Base-by-base conservation (phyloP, 2,113 vertebrate genomes). In the Galeopterus variegatus region DNA sequence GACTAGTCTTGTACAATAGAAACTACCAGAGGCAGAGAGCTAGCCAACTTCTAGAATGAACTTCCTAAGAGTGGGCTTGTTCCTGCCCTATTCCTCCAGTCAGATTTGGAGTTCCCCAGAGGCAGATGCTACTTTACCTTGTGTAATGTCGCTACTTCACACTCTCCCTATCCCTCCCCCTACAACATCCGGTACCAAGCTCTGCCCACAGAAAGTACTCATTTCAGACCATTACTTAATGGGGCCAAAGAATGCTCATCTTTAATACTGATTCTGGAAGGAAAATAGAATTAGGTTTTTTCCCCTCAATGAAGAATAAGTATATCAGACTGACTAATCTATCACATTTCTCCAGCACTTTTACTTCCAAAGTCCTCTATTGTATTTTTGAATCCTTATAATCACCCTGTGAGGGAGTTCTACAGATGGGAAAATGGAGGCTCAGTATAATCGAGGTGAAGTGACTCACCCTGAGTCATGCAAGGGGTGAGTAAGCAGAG, bases 401-500 rank as follows among this genome's bases (percentile, higher is more conserved):
- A 33, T 72, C 48, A 85, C 19, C 21, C 26, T 41, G 36, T n/a
- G 56, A 92, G 65, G 52, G 56, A 65, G 48, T 31, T 79, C 45
- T 45, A n/a, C 33, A 93, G 65, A 95, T 67, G 60, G 31, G 17
- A 70, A 95, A 79, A 89, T 17, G 36, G 52, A 93, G 85, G 88
- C 58, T 89, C 64, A 5, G 13, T 48, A 24, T 28, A 72, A 80
- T 23, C 13, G 64, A 75, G 15, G 31, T 1, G 1, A 75, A 54
- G 50, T 95, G 97, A 97, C 60, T 97, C 96, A 95, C 8, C 15
- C 90, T 65, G 90, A 81, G 41, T 95, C 94, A 95, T 15, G 60
- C 6, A 41, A 19, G 64, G 80, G 41, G 19, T 94, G 94, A 90
- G 84, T 58, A 67, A 93, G 76, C 88, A 69, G 41, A 81, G 52